Evolutionary conservation across 2,888 invertebrate genomes (phyloP).

Genomic region (Tetranychus truncatus): DNA sequence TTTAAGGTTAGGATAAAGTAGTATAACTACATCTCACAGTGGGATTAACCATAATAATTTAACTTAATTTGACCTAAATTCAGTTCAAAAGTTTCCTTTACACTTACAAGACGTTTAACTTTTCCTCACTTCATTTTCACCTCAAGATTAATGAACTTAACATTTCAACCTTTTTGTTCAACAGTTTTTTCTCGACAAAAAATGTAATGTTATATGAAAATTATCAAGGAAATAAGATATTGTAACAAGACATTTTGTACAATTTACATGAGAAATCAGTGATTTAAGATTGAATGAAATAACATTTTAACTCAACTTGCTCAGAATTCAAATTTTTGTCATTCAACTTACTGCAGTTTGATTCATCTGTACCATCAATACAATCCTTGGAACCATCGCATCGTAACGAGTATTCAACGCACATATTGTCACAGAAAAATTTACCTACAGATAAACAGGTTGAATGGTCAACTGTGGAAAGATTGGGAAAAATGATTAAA

Average conservation of each 20-base stretch:
- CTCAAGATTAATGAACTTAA: not conserved
- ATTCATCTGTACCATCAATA: conserved; percentile 27
- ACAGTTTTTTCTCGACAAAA: too few species aligned
- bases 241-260: too few species aligned
- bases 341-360: conserved; percentile 26
- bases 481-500: not conserved
- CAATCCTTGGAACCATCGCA: conserved; percentile 30
- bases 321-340: not conserved
- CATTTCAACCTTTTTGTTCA: too few species aligned
- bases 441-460: conserved; percentile 23
- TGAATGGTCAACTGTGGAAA: conserved; percentile 23
- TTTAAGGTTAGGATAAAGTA: not conserved
- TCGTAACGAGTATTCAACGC: conserved; percentile 38
- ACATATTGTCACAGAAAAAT: conserved; percentile 42
- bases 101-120: not conserved
- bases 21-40: not conserved
- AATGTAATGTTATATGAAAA: too few species aligned
- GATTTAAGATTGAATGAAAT: too few species aligned
- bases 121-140: not conserved
- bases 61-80: conserved; percentile 4
- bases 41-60: not conserved
- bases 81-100: not conserved
- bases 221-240: too few species aligned
- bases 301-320: not conserved
- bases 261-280: too few species aligned